phyloP scores from a whole-genome alignment of 2,113 vertebrate species.

The Stictonetta naevosa region DNA sequence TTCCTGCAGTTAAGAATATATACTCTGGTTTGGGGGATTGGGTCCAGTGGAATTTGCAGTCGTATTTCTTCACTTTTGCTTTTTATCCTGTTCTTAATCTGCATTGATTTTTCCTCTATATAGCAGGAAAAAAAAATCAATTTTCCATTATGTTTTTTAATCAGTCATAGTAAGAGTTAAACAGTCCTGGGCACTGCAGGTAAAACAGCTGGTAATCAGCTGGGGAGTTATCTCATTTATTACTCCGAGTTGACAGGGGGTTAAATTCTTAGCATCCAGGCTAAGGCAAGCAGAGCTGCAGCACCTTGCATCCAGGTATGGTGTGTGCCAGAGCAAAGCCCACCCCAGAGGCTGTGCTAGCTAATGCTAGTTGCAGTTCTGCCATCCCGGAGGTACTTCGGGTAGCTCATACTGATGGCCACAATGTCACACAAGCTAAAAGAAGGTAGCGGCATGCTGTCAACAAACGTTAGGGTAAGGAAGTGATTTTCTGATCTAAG shows the following conservation, averaged over 20 bases:
- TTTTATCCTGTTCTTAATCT: slow-evolving; percentile 64
- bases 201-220: slow-evolving; percentile 55
- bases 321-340: not conserved
- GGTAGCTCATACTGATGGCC: not conserved
- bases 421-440: not conserved
- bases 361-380: not conserved
- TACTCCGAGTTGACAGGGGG: not conserved
- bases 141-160: slow-evolving; percentile 77
- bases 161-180: slow-evolving; percentile 50
- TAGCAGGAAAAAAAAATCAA: slow-evolving; percentile 64
- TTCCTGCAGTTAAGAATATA: not conserved
- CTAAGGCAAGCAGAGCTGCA: not conserved
- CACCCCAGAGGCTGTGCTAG: not conserved
- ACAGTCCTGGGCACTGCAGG: not conserved
- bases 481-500: not conserved
- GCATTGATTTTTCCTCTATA: slow-evolving; percentile 61
- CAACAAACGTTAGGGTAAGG: not conserved
- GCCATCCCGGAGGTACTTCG: not conserved
- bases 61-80: slow-evolving; percentile 4
- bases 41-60: not conserved
- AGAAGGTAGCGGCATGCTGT: not conserved
- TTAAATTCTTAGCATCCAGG: not conserved
- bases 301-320: not conserved
- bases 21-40: not conserved
- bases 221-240: slow-evolving; percentile 45